Base-by-base conservation (phyloP, 92 coral and sea anemone genomes). In the Porites divaricata region DNA sequence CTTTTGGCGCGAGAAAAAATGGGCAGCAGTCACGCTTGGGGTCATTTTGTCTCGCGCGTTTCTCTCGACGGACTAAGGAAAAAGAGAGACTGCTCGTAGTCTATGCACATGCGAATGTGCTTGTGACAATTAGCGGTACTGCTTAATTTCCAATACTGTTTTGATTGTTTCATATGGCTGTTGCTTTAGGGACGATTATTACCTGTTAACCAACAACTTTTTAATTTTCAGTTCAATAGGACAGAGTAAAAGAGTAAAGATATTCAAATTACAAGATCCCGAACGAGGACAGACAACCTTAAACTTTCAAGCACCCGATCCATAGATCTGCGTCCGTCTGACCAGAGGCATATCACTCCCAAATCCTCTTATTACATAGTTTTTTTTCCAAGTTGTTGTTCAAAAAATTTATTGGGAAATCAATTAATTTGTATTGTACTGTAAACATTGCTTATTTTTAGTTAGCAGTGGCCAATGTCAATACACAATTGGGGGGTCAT, bases 281-380 rank as follows among this genome's bases (percentile, higher is more conserved):
- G 98, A 95, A 70, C 61, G 98, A 77, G 98, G 95, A 17, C 98
- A 94, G 75, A 87, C 98, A 12, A 81, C 85, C 24, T 72, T 95
- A 49, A 56, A 88, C 70, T 95, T 95, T 71, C 67, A 77, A 45
- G 88, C 91, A 8, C 2, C 76, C 67, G n/a, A 69, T 8, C 62
- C 45, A 10, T 79, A 68, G 25, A 0, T 1, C 15, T 67, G 15
- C 20, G 3, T 21, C 4, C 2, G 8, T 70, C 9, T 10, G 9
- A 61, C n/a, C 65, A 2, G 65, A 19, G 8, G n/a, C 65, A 19
- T 61, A 16, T 61, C 65, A 61, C n/a, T 5, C 72, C 23, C 8
- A 22, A 67, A 22, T 23, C 72, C 35, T 16, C 49, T 48, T 11
- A 6, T 72, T 48, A 20, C 19, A 19, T 53, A 1, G 49, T 11